Conservation (phyloP, 2,888 invertebrate species). For the Phortica okadai region DNA sequence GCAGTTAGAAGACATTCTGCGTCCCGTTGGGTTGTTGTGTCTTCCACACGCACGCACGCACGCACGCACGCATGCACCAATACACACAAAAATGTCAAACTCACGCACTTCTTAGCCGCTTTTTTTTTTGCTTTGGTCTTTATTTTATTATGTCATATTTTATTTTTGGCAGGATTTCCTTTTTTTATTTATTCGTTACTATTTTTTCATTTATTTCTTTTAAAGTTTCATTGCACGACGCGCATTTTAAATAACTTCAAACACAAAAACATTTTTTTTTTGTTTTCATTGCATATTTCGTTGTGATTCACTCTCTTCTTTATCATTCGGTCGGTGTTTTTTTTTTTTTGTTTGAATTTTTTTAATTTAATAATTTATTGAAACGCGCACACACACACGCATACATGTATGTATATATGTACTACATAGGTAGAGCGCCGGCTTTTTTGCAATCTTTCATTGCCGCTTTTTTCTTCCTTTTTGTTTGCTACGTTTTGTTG, state of each 20-base stretch:
- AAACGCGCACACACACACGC: constrained; percentile 39
- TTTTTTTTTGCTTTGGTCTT: constrained; percentile 49
- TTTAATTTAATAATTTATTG: constrained; percentile 36
- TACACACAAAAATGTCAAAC: not conserved
- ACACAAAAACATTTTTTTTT: constrained; percentile 26
- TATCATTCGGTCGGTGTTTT: constrained; percentile 38
- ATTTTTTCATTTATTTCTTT: constrained; percentile 57
- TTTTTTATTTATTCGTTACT: constrained; percentile 33
- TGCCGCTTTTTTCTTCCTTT: constrained; percentile 22
- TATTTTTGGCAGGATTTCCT: constrained; percentile 63
- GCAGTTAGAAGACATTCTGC: no score
- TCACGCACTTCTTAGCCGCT: constrained; percentile 6
- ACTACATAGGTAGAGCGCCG: constrained; percentile 34
- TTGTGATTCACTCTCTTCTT: not conserved
- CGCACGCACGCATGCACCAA: constrained; percentile 3
- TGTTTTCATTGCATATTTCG: constrained; percentile 37
- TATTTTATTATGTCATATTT: constrained; percentile 67
- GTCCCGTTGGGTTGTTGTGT: no score
- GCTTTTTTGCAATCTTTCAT: constrained; percentile 29
- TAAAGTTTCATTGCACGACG: constrained; percentile 40
- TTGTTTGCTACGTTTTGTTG: constrained; percentile 37
- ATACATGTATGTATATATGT: not conserved
- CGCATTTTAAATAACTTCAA: not conserved
- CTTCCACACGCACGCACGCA: not conserved
- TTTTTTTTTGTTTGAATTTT: constrained; percentile 39